These are phyloP conservation scores for Empidonax traillii DNA, from an alignment of 2,113 vertebrate genomes.

Conservation along the genomic window DNA sequence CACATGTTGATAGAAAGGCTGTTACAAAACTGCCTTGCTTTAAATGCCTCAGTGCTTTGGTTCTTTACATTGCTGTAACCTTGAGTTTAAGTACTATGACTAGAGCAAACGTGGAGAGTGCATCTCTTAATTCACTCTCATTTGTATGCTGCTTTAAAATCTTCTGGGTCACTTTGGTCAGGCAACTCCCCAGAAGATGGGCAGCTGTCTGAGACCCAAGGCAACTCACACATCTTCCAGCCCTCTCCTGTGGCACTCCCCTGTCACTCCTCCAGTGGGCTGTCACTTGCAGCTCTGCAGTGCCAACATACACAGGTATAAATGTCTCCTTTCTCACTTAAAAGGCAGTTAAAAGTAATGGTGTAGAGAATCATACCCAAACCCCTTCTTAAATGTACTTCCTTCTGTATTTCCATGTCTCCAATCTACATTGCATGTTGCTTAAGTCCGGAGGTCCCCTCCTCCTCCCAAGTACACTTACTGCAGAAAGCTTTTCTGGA, in stretches of 20 bases:
- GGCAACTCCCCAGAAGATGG: not conserved
- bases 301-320: not conserved
- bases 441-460: not conserved
- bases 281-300: not conserved
- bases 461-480: not conserved
- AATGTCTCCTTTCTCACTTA: not conserved
- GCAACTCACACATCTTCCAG: not conserved
- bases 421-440: not conserved
- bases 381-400: not conserved
- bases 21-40: not conserved
- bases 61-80: not conserved
- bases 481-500: not conserved
- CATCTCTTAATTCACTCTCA: not conserved
- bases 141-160: not conserved
- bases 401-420: not conserved
- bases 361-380: not conserved
- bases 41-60: not conserved
- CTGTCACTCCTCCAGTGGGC: not conserved
- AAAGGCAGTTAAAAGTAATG: not conserved
- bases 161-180: not conserved
- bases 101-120: fast-evolving
- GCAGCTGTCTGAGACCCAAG: not conserved
- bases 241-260: not conserved
- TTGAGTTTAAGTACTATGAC: not conserved
- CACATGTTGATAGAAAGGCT: not conserved